Evolutionary conservation across 2,113 vertebrate species (phyloP).

Genomic region (Myocastor coypus): DNA sequence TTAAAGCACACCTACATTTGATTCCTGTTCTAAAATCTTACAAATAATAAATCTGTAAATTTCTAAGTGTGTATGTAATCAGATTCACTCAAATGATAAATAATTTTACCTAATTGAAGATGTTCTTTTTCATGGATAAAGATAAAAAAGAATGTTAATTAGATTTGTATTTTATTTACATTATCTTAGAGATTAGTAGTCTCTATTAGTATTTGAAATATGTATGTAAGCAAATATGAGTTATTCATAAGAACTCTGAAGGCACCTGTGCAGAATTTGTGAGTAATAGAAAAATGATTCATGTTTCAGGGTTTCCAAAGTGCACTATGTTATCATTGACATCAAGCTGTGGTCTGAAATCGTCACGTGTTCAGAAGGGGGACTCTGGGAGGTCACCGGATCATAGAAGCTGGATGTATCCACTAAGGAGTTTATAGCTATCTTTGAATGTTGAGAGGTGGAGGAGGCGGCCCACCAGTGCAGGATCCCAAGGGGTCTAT

Average conservation of each 20-base stretch:
- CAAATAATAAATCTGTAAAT: neutral
- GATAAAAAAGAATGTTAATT: neutral
- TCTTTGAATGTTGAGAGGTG: neutral
- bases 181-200: neutral
- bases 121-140: neutral
- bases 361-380: neutral
- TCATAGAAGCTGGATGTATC: neutral
- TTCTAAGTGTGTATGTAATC: neutral
- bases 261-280: neutral
- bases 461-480: neutral
- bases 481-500: accelerated
- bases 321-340: neutral
- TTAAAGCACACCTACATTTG: neutral
- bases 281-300: neutral
- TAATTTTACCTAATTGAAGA: neutral
- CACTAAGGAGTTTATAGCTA: neutral
- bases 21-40: neutral
- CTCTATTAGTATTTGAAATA: neutral
- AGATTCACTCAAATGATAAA: neutral
- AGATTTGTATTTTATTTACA: neutral
- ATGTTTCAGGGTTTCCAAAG: neutral
- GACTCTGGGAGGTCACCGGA: neutral
- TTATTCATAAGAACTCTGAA: neutral
- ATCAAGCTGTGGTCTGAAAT: neutral
- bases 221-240: neutral